Conservation (phyloP, 37 sponge, comb jelly and placozoan species). For the Haliclona indistincta region DNA sequence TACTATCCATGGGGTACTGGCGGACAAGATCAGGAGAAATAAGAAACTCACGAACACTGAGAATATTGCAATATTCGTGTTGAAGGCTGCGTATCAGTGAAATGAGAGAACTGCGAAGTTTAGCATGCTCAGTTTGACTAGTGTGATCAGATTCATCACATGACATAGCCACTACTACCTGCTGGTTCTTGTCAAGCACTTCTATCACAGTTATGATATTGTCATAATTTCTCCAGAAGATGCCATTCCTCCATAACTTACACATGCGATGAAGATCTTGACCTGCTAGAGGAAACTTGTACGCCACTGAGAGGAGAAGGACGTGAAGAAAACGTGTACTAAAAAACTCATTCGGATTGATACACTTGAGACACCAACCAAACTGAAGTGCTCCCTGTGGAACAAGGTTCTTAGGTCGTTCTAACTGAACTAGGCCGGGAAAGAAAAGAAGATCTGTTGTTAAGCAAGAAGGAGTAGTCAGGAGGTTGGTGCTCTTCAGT, state of each 20-base stretch:
- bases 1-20: too few species aligned
- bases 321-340: neutral
- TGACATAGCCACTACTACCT: neutral
- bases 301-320: neutral
- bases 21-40: too few species aligned
- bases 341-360: neutral
- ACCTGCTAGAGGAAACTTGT: neutral
- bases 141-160: neutral
- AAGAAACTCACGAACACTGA: too few species aligned
- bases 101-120: too few species aligned
- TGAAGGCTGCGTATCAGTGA: too few species aligned
- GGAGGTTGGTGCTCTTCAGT: too few species aligned
- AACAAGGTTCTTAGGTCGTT: neutral
- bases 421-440: neutral
- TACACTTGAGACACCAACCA: conserved; percentile 2
- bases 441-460: too few species aligned
- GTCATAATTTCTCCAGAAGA: neutral
- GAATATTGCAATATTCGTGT: too few species aligned
- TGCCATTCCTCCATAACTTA: conserved; percentile 1
- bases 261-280: neutral
- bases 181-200: neutral
- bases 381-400: neutral
- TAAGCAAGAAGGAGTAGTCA: too few species aligned
- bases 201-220: neutral
- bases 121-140: too few species aligned